Evolutionary conservation across 1,140 invertebrate genomes (phyloP), one percentile per base, ranked within the genome.

Genomic region (Nephotettix cincticeps): DNA sequence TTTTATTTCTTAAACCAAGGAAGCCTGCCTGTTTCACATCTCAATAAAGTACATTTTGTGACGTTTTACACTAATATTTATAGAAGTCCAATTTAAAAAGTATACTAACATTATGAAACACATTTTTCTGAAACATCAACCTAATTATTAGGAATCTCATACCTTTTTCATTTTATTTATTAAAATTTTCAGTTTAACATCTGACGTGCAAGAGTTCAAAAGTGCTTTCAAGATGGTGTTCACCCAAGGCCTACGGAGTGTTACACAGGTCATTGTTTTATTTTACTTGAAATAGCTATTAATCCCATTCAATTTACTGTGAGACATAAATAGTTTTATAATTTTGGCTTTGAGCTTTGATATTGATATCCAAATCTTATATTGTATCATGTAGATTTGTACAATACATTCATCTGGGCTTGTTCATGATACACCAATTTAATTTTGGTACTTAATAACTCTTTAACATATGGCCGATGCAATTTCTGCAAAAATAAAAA

Each of bases 181-280:
- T n/a, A n/a, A n/a, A n/a, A n/a, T n/a, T 84, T 84, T 68, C 75
- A 91, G 93, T 77, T 81, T 98, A 68, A 97, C 95, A 27, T 88
- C 90, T 73, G 96, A 99, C 85, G 91, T 98, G 21, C 96, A 98
- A 82, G 96, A 98, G 77, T 98, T 98, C 78, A 98, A 99, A 83
- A 96, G 95, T 76, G 93, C 93, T 2, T 98, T 98, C 78, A 98
- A 98, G 81, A 87, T 92, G 73, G 91, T 90, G 56, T 89, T 98
- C 69, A 93, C 95, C 2, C 94, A 96, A 80, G 96, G 96, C 1
- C 78, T 98, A 43, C 84, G 93, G 75, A 94, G 93, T 69, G 79
- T 86, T 17, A 91, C 94, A 13, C 95, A 97, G 21, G 77, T 83
- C 21, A 80, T 77, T 71, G 78, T 23, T 43, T 56, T 21, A 27